Evolutionary conservation across 2,888 invertebrate species (phyloP), one percentile per base, ranked within the genome.

Genomic region (Pandemis heparana): DNA sequence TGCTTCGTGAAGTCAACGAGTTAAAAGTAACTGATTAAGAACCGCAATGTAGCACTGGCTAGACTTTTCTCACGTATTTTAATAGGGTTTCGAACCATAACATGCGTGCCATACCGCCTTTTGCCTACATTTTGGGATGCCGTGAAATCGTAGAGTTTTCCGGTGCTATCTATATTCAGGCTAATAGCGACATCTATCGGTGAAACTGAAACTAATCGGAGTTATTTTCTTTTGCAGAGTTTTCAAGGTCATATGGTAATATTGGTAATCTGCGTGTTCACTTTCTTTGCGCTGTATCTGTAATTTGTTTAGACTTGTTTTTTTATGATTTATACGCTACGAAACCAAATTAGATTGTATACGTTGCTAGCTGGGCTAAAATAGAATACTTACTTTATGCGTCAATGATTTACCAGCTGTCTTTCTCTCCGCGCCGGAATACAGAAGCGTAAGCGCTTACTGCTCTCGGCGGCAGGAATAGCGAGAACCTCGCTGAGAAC

Each of bases 131-230:
- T 51, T 51, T n/a, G 8, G 38, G n/a, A 46, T 10, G n/a, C 48
- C 65, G 38, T 65, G 51, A 65, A 65, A 65, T 65, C 51, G 38
- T 1, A 38, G 51, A n/a, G 38, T 39, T 65, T 51, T 65, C 65
- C 65, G 65, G 65, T 46, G 23, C 51, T 38, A 51, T 10, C 48
- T n/a, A 6, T 46, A 65, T 51, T 51, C 65, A 32, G 51, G 65
- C 65, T 38, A 65, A 65, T 65, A 63, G 23, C 63, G 63, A 43
- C 63, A 46, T 63, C 65, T 65, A n/a, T 51, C 5, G 51, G 65
- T 38, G 65, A 65, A 65, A 65, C 65, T 65, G 65, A 51, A 65
- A 65, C 65, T 51, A 65, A 65, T 65, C 51, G 65, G 65, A 65
- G 65, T 65, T 65, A 65, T 65, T 65, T 65, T 51, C 51, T 51